A percentile compares a stretch with the other conserved stretches of the same genome.
Evolutionary conservation across 2,113 vertebrate species (phyloP).

Genomic region (Ahaetulla prasina): DNA sequence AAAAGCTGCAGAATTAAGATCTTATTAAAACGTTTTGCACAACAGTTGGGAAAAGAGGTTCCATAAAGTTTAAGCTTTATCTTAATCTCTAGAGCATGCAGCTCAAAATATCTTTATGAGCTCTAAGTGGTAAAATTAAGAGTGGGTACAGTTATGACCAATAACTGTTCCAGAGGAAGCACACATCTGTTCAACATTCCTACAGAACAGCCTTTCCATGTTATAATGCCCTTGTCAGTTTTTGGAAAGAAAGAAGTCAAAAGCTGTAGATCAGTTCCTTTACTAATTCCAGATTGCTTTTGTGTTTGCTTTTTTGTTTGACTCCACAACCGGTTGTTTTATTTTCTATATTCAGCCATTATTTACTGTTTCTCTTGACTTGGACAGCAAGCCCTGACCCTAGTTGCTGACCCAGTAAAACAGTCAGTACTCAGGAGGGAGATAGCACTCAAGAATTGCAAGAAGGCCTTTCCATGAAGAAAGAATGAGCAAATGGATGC

Average conservation of each 20-base stretch:
- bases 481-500: background rate
- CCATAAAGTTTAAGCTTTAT: background rate
- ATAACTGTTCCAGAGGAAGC: background rate
- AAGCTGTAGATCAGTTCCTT: conserved; percentile 18
- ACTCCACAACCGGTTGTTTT: background rate
- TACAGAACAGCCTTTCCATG: background rate
- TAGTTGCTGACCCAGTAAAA: conserved; percentile 9
- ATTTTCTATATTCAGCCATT: conserved; percentile 13
- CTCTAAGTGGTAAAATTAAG: background rate
- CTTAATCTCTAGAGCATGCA: background rate
- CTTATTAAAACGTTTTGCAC: background rate
- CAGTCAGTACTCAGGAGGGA: background rate
- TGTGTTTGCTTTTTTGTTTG: conserved; percentile 12
- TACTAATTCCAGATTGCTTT: background rate
- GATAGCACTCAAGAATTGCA: background rate
- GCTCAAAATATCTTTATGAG: background rate
- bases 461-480: background rate
- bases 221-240: background rate
- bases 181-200: background rate
- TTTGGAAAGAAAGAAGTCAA: conserved; percentile 14
- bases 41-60: background rate
- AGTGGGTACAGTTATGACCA: background rate
- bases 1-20: background rate
- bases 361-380: conserved; percentile 28
- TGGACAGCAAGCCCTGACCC: background rate